Evolutionary conservation across 2,888 invertebrate species (phyloP).

Genomic region (Diarsia mendica): DNA sequence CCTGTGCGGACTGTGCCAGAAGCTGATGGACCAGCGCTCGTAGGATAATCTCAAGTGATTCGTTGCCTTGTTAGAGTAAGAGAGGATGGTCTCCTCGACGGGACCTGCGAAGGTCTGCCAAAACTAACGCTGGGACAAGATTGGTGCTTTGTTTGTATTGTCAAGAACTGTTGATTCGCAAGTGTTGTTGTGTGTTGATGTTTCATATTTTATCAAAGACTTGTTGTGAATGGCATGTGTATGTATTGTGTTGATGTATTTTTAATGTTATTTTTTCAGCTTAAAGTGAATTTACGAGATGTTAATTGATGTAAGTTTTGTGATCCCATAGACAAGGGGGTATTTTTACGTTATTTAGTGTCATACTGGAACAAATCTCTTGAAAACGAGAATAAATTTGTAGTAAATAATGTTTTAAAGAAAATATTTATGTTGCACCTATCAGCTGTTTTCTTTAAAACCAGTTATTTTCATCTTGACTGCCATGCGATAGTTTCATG

Average conservation of each 20-base stretch:
- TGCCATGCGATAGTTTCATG: background rate
- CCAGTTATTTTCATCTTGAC: background rate
- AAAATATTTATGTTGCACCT: slow-evolving; percentile 20
- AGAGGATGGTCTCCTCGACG: slow-evolving; percentile 41
- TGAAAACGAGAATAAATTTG: slow-evolving; percentile 4
- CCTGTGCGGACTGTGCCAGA: slow-evolving; percentile 70
- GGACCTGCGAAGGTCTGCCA: slow-evolving; percentile 39
- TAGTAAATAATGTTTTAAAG: slow-evolving; percentile 22
- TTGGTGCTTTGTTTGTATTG: slow-evolving; percentile 52
- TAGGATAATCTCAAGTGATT: slow-evolving; percentile 14
- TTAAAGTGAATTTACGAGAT: slow-evolving; percentile 27
- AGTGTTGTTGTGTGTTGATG: slow-evolving; percentile 49
- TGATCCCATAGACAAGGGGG: background rate
- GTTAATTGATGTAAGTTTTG: slow-evolving; percentile 14
- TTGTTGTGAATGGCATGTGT: slow-evolving; percentile 28
- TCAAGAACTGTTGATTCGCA: slow-evolving; percentile 12
- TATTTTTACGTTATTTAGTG: slow-evolving; percentile 32
- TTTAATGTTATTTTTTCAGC: slow-evolving; percentile 26
- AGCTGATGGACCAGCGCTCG: slow-evolving; percentile 35
- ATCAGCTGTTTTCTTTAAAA: slow-evolving; percentile 33
- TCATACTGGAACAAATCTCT: slow-evolving; percentile 20
- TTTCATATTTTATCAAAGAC: slow-evolving; percentile 27
- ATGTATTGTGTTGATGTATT: slow-evolving; percentile 15
- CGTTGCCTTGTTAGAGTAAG: slow-evolving; percentile 51
- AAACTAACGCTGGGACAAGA: slow-evolving; percentile 36